Percentiles rank a stretch among this genome's conserved stretches.
phyloP scores from a whole-genome alignment of 2,113 vertebrate genomes.

The Pteruthius melanotis region DNA sequence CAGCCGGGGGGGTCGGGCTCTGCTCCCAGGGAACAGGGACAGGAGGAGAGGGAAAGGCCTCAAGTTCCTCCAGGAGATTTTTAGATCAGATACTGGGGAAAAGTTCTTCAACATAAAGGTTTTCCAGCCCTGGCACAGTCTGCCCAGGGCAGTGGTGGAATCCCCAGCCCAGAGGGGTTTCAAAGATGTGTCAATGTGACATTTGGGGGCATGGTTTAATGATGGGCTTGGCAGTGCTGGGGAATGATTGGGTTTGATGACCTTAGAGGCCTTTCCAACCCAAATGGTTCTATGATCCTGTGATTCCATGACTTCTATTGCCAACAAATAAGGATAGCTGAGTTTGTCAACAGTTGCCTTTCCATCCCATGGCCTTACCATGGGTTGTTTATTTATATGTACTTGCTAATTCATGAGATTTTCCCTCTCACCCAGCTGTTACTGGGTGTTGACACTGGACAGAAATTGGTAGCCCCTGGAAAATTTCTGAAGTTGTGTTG shows the following conservation, averaged over 20 bases:
- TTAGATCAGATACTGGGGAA: neutral
- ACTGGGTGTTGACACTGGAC: neutral
- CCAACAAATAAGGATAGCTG: accelerated
- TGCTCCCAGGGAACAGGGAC: neutral
- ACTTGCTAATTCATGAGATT: neutral
- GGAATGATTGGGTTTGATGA: accelerated
- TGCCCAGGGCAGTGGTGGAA: no score
- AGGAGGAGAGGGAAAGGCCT: neutral
- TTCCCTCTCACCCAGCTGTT: neutral
- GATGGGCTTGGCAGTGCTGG: no score
- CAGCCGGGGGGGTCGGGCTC: neutral
- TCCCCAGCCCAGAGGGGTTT: neutral
- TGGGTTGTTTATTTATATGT: neutral
- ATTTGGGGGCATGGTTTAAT: neutral
- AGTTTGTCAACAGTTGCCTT: neutral
- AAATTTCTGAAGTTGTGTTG: neutral
- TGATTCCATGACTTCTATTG: neutral
- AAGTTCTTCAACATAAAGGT: neutral
- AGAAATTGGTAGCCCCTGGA: neutral
- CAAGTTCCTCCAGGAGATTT: accelerated
- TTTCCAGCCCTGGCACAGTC: neutral
- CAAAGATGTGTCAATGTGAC: neutral
- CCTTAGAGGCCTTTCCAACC: neutral
- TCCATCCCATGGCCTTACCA: neutral
- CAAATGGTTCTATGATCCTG: neutral